Conservation (phyloP, 2,797 vertebrate genomes). For the Esox masquinongy region DNA sequence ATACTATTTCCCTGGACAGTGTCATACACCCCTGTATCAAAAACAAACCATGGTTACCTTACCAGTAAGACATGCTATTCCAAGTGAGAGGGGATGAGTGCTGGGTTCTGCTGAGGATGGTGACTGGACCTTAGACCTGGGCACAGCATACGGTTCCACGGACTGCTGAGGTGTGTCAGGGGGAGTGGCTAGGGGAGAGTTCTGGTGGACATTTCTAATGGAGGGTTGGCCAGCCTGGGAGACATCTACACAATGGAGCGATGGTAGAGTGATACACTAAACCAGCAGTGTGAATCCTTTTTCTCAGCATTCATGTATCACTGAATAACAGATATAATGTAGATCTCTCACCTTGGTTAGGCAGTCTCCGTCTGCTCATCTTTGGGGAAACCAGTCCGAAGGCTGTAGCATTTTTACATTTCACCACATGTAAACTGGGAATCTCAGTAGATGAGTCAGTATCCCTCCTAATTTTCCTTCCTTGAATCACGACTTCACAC, state of each 20-base stretch:
- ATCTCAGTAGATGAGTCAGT: slow-evolving; percentile 53
- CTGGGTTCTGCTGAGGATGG: slow-evolving; percentile 64
- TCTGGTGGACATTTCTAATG: slow-evolving; percentile 31
- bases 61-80: slow-evolving; percentile 88
- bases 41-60: slow-evolving; percentile 6
- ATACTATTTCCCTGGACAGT: background rate
- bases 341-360: slow-evolving; percentile 63
- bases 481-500: slow-evolving; percentile 64
- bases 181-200: slow-evolving; percentile 13
- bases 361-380: slow-evolving; percentile 63
- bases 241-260: slow-evolving; percentile 38
- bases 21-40: background rate
- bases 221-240: slow-evolving; percentile 28
- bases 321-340: background rate
- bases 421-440: slow-evolving; percentile 74
- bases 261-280: slow-evolving; percentile 1
- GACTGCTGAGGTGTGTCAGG: slow-evolving; percentile 19
- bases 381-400: slow-evolving; percentile 79
- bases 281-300: background rate
- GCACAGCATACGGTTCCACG: slow-evolving; percentile 32
- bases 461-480: slow-evolving; percentile 35
- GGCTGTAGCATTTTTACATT: slow-evolving; percentile 75
- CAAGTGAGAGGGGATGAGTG: slow-evolving; percentile 74
- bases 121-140: slow-evolving; percentile 59
- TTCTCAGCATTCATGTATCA: background rate